Evolutionary conservation across 2,888 invertebrate genomes (phyloP), one percentile per base, ranked within the genome.

Genomic region (Lingula anatina): DNA sequence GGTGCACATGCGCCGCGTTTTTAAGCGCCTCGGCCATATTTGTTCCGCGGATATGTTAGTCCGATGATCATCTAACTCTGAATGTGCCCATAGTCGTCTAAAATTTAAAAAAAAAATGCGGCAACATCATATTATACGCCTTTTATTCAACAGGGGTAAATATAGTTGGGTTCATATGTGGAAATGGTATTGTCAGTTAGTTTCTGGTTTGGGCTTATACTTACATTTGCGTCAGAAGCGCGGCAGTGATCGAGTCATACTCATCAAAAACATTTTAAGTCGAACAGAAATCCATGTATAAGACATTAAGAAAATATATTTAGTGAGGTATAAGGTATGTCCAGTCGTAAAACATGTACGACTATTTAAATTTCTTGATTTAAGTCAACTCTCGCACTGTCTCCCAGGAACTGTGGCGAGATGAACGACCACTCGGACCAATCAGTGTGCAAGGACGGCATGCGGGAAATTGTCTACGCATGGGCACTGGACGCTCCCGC

Each of bases 401-500:
- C 24, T 41, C 51, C 37, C 44, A 77, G 76, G 76, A 67, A 71
- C 47, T 81, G 80, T 71, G 66, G 68, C 35, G 50, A 53, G 45
- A 50, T 53, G 53, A 24, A 41, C 5, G 25, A 24, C 23, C 24
- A 20, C 23, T 21, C 15, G 9, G n/a, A n/a, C 49, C 45, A 23
- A 9, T 53, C 60, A 5, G 64, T 65, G 2, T 69, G 68, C 49
- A 52, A 50, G 5, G 62, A 60, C 24, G 62, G 62, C 0, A 48
- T 56, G 15, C 46, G 61, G 43, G 57, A 66, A 52, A 81, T 83
- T 42, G 70, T 82, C 41, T 83, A 80, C 67, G 82, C 81, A 9
- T 83, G 82, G 83, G 82, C 82, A 2, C 74, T 81, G 64, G 82
- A 83, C 66, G 83, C 82, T 0, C 78, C 80, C 1, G 66, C 79